phyloP scores from a whole-genome alignment of 2,113 vertebrate genomes.

The Carassius auratus region DNA sequence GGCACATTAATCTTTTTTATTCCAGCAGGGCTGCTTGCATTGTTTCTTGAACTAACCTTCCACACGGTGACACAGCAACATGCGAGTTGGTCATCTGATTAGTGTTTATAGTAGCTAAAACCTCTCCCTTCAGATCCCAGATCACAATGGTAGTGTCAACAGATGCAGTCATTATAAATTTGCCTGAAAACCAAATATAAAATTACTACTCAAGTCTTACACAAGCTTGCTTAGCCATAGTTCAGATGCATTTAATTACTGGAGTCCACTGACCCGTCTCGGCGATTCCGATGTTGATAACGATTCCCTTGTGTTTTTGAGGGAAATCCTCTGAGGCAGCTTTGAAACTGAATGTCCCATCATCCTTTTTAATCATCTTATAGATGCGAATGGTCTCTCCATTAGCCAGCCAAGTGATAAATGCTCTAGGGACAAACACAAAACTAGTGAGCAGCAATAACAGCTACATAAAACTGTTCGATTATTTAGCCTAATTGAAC shows the following conservation, averaged over 20 bases:
- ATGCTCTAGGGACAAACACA: slow-evolving; percentile 77
- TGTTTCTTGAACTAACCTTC: slow-evolving; percentile 78
- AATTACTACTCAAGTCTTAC: not conserved
- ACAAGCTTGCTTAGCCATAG: too few relatives aligned
- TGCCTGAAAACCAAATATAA: slow-evolving; percentile 75
- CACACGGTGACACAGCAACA: slow-evolving; percentile 87
- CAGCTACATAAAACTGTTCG: not conserved
- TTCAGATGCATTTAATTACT: not conserved
- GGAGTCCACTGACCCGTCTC: slow-evolving; percentile 81
- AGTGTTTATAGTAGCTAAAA: slow-evolving; percentile 90
- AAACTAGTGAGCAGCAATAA: slow-evolving; percentile 11
- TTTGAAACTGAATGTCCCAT: slow-evolving; percentile 82
- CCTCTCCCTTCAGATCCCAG: slow-evolving; percentile 90
- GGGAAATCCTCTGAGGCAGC: slow-evolving; percentile 85
- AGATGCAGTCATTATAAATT: slow-evolving; percentile 95
- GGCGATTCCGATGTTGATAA: slow-evolving; percentile 91
- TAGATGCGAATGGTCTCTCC: slow-evolving; percentile 89
- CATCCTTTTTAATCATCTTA: slow-evolving; percentile 91
- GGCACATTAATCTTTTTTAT: not conserved
- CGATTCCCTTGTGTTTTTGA: slow-evolving; percentile 85
- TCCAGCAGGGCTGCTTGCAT: too few relatives aligned
- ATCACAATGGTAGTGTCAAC: slow-evolving; percentile 87
- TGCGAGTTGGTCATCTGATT: slow-evolving; percentile 93
- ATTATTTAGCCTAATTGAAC: not conserved
- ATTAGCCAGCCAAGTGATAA: slow-evolving; percentile 88